Conservation (phyloP, 2,113 vertebrate species). For the Rutilus rutilus region DNA sequence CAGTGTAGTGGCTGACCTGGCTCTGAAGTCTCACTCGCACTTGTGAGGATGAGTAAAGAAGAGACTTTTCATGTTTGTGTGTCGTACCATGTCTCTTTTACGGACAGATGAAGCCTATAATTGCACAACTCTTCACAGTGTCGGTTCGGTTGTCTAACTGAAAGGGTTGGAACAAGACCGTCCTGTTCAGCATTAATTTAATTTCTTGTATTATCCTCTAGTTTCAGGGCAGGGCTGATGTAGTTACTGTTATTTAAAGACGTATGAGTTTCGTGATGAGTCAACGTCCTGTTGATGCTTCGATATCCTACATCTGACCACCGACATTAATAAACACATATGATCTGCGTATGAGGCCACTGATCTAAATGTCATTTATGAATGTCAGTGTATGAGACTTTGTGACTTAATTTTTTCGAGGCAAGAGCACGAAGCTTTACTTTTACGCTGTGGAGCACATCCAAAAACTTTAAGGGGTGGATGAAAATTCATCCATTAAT, state of each 20-base stretch:
- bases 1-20: too few relatives aligned
- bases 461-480: too few relatives aligned
- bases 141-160: neutral
- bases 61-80: neutral
- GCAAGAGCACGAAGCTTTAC: neutral
- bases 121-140: neutral
- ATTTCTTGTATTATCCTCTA: neutral
- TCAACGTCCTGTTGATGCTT: conserved; percentile 9
- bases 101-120: too few relatives aligned
- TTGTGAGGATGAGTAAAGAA: too few relatives aligned
- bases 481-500: too few relatives aligned
- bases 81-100: too few relatives aligned
- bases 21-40: too few relatives aligned
- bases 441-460: too few relatives aligned
- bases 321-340: conserved; percentile 4
- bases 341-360: neutral
- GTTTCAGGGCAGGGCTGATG: conserved; percentile 29
- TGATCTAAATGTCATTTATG: neutral
- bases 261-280: neutral
- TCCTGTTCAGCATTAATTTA: neutral
- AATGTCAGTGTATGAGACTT: too few relatives aligned
- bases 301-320: neutral
- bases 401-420: neutral
- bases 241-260: neutral
- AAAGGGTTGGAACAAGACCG: neutral